Percentiles rank a stretch among this genome's conserved stretches.
Conservation (phyloP, 2,888 invertebrate species). For the Cheilosia pagana region DNA sequence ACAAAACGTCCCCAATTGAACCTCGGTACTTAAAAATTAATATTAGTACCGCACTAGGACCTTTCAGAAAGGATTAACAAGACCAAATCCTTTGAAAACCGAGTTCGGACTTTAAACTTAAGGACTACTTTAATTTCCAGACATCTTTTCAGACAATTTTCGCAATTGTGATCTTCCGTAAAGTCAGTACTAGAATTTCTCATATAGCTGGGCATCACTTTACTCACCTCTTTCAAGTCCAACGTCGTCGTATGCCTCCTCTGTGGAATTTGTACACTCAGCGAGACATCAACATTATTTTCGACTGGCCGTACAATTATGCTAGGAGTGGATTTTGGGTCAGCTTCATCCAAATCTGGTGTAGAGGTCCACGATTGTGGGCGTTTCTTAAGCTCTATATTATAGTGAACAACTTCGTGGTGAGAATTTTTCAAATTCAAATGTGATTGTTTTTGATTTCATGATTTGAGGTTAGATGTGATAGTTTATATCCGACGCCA, state of each 20-base stretch:
- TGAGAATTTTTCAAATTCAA: slow-evolving; percentile 61
- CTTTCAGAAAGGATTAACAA: too few species aligned
- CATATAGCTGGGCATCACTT: neutral
- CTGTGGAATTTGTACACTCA: slow-evolving; percentile 88
- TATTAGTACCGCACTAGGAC: too few species aligned
- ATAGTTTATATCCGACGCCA: slow-evolving; percentile 62
- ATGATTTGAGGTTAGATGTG: slow-evolving; percentile 40
- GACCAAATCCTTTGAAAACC: too few species aligned
- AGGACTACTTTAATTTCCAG: too few species aligned
- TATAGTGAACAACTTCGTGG: slow-evolving; percentile 83
- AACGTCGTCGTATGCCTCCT: slow-evolving; percentile 86
- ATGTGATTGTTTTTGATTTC: slow-evolving; percentile 22
- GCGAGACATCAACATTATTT: slow-evolving; percentile 86
- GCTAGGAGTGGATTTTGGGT: slow-evolving; percentile 52
- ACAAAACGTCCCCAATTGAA: too few species aligned
- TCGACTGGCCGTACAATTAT: slow-evolving; percentile 84
- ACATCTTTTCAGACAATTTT: too few species aligned
- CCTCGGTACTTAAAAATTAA: too few species aligned
- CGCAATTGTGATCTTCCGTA: neutral
- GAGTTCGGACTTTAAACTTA: too few species aligned
- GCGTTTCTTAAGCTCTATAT: slow-evolving; percentile 83
- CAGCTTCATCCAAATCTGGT: slow-evolving; percentile 88
- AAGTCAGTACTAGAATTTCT: neutral
- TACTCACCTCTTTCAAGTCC: slow-evolving; percentile 82
- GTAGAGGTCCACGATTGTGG: slow-evolving; percentile 91